phyloP scores from a whole-genome alignment of 2,888 invertebrate species.

The Megalurothrips usitatus region DNA sequence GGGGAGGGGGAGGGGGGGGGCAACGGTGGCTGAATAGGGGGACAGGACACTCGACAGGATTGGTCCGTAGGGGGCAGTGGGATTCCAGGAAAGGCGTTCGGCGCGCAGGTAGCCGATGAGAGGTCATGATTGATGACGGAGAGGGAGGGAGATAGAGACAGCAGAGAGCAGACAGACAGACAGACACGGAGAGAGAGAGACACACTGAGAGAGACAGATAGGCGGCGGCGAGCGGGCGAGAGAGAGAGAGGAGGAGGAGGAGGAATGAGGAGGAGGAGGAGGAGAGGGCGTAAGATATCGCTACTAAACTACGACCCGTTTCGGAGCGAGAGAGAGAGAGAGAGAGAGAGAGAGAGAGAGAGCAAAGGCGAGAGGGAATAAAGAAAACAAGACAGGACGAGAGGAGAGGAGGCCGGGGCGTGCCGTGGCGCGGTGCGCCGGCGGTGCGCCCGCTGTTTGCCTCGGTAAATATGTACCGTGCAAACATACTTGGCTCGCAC shows the following conservation, averaged over 20 bases:
- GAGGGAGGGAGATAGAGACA: background rate
- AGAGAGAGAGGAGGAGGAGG: background rate
- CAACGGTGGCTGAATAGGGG: background rate
- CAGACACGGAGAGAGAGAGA: background rate
- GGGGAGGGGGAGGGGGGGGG: slow-evolving; percentile 6
- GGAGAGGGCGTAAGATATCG: background rate
- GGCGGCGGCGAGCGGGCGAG: background rate
- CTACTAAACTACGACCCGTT: background rate
- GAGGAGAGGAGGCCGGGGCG: background rate
- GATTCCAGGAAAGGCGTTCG: slow-evolving; percentile 7
- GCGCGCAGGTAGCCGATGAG: slow-evolving; percentile 16
- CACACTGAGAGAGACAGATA: background rate
- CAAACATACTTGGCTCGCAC: background rate
- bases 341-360: background rate
- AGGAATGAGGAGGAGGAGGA: background rate
- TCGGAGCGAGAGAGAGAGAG: background rate
- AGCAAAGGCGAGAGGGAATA: background rate
- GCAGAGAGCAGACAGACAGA: background rate
- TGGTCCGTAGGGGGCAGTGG: slow-evolving; percentile 7
- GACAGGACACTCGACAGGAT: background rate
- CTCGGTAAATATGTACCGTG: slow-evolving; percentile 4
- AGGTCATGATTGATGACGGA: slow-evolving; percentile 15
- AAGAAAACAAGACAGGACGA: background rate
- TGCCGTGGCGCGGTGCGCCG: background rate
- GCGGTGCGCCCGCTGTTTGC: background rate